Percentiles rank a stretch among this genome's conserved stretches.
Evolutionary conservation across 2,888 invertebrate species (phyloP).

Genomic region (Axea sp.): DNA sequence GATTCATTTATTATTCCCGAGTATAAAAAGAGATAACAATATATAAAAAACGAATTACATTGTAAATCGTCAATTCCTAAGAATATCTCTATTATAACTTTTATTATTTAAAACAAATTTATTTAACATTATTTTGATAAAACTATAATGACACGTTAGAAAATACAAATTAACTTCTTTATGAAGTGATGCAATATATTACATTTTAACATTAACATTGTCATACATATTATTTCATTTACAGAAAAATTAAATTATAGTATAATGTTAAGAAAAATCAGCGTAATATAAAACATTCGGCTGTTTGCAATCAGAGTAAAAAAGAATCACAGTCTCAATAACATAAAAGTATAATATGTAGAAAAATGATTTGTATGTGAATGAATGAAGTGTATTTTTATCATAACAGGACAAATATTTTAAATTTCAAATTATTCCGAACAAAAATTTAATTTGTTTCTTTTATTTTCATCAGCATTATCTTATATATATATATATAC

Average conservation of each 20-base stretch:
- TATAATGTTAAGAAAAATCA: too few species aligned
- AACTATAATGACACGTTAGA: conserved; percentile 44
- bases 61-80: conserved; percentile 40
- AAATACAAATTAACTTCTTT: conserved; percentile 38
- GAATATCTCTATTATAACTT: conserved; percentile 28
- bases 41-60: conserved; percentile 50
- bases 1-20: conserved; percentile 45
- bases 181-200: conserved; percentile 24
- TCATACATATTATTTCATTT: conserved; percentile 16
- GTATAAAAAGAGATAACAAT: conserved; percentile 55
- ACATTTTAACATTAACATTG: conserved; percentile 32
- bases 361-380: conserved; percentile 11
- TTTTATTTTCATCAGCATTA: too few species aligned
- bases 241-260: conserved; percentile 16
- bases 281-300: conserved; percentile 22
- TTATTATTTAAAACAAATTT: conserved; percentile 32
- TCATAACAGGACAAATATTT: too few species aligned
- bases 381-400: too few species aligned
- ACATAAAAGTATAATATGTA: conserved; percentile 25
- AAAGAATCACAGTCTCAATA: conserved; percentile 43
- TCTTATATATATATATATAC: too few species aligned
- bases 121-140: conserved; percentile 37
- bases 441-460: too few species aligned
- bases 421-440: too few species aligned
- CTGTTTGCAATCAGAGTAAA: conserved; percentile 27